Evolutionary conservation across 2,888 invertebrate species (phyloP).

Genomic region (Aleiodes alternator): DNA sequence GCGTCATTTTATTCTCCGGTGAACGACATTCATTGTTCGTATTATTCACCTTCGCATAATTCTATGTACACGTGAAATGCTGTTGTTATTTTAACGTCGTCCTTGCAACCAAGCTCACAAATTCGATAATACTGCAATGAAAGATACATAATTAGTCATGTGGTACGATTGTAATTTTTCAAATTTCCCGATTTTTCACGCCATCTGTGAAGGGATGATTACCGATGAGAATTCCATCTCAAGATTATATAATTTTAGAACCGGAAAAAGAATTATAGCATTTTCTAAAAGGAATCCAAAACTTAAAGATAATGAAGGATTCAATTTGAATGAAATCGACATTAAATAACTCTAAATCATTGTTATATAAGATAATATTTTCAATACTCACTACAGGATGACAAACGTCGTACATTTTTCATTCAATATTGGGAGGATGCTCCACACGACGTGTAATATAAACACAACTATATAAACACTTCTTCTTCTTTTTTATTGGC

Average conservation of each 20-base stretch:
- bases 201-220: not conserved
- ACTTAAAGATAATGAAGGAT: not conserved
- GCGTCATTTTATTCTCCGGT: no score
- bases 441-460: not conserved
- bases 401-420: slow-evolving; percentile 66
- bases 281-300: not conserved
- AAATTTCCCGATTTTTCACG: slow-evolving; percentile 8
- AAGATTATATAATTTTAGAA: not conserved
- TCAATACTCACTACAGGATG: slow-evolving; percentile 68
- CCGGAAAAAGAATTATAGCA: not conserved
- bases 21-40: not conserved
- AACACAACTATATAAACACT: no score
- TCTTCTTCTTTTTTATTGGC: no score
- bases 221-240: not conserved
- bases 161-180: not conserved
- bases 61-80: slow-evolving; percentile 78
- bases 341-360: not conserved
- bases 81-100: slow-evolving; percentile 75
- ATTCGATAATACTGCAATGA: slow-evolving; percentile 74
- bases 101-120: slow-evolving; percentile 74
- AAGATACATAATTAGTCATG: slow-evolving; percentile 27
- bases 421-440: not conserved
- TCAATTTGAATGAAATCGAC: not conserved
- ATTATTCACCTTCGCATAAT: slow-evolving; percentile 77
- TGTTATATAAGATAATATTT: not conserved